Evolutionary conservation across 2,797 vertebrate genomes (phyloP).

Genomic region (Anableps anableps): DNA sequence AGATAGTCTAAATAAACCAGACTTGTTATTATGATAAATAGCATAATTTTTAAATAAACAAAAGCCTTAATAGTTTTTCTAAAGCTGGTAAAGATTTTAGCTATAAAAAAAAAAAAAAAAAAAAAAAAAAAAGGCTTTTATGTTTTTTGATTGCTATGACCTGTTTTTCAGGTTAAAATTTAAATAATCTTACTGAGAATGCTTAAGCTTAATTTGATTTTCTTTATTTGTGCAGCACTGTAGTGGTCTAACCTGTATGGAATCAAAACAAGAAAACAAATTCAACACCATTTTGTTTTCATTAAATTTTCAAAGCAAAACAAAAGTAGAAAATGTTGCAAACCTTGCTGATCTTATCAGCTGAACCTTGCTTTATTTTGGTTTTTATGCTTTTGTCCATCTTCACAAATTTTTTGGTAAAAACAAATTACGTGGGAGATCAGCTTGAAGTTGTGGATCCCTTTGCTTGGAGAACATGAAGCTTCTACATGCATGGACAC

Average conservation of each 20-base stretch:
- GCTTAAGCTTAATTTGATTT: background rate
- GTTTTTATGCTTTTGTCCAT: background rate
- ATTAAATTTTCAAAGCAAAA: background rate
- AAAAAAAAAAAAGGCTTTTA: too few species aligned
- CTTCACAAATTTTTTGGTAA: background rate
- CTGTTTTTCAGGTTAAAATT: too few species aligned
- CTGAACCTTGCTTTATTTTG: background rate
- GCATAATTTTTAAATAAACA: background rate
- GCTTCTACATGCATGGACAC: constrained; percentile 50
- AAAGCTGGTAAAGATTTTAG: background rate
- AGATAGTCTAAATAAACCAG: background rate
- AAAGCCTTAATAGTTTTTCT: background rate
- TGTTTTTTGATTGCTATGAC: too few species aligned
- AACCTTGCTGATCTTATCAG: background rate
- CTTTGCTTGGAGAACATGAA: constrained; percentile 7
- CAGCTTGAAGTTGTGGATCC: background rate
- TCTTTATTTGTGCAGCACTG: background rate
- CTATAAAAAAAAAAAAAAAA: background rate
- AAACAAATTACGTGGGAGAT: background rate
- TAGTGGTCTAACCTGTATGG: background rate
- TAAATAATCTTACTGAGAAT: too few species aligned
- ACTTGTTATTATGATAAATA: too few species aligned
- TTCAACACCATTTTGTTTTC: background rate
- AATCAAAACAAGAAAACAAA: background rate
- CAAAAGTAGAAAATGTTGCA: background rate